Evolutionary conservation across 2,797 vertebrate genomes (phyloP), one percentile per base, ranked within the genome.

Genomic region (Phaenicophaeus curvirostris): DNA sequence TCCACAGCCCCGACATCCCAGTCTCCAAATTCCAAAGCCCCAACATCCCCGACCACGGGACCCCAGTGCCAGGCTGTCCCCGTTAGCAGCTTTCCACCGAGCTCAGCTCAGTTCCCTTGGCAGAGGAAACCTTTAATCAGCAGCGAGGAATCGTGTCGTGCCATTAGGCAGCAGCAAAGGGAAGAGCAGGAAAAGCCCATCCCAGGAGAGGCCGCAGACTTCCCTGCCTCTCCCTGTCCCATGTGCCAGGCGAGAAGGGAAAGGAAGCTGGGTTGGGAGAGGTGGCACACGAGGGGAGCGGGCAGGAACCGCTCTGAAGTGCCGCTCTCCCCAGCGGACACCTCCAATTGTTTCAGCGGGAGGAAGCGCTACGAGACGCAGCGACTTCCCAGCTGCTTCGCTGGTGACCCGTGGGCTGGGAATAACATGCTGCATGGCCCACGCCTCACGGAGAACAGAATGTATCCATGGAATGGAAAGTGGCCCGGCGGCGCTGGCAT

Each of bases 111-210:
- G 44, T 19, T 79, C 51, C 6, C 66, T 65, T 13, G n/a, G 79
- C 69, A 73, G 59, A 95, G 95, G 94, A 95, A 96, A 91, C 83
- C 80, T 96, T 94, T 93, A 62, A 94, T 94, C 87, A 94, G 87
- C 14, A 80, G 85, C 11, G 2, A 87, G 79, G 73, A 91, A 81
- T 69, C 55, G 6, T 2, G 51, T 77, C 89, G 91, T 35, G 79
- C 91, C 79, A 77, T 85, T 25, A 61, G 42, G 25, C 74, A 55
- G 77, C 74, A 75, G 86, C 86, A 55, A 82, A 90, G 67, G 46
- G 30, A 83, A 91, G 79, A 83, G 93, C 94, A 94, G 95, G 94
- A 96, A 96, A 88, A 91, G 85, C 91, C 83, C 25, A 4, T 95
- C 95, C 87, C 79, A n/a, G 65, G 48, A 44, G 94, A 18, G 35